Base-by-base conservation (phyloP, 1,140 invertebrate genomes). In the Drosophila virilis region DNA sequence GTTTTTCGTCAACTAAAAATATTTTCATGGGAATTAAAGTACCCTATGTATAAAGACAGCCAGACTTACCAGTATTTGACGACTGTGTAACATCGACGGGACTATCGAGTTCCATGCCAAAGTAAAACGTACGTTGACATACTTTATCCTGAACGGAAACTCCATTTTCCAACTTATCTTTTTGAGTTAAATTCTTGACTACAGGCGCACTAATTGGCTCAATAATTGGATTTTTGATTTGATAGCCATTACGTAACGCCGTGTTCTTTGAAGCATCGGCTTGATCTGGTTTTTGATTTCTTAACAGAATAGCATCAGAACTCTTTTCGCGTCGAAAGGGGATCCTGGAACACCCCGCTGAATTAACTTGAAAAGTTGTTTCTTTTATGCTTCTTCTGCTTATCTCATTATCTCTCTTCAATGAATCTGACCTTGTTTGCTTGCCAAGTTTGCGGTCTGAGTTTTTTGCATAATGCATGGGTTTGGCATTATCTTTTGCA, bases 51-150 rank as follows among this genome's bases (percentile, higher is more conserved):
- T 15, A 22, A 10, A 8, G 9, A 12, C 8, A 38, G 10, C 10
- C 6, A 43, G 6, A 45, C 57, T 48, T 33, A 70, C 67, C 59
- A 33, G 6, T 17, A n/a, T 33, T 33, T 13, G 42, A n/a, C 1
- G 22, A 10, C n/a, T 46, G 35, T 6, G 1, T 8, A 33, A 12
- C 17, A 8, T 69, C 40, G 12, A 28, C 10, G 1, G 54, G 15
- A 8, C 32, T 33, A 12, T 52, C 12, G 13, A 52, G 93, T 59
- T 95, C 94, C 95, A 96, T 96, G 12, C 96, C 96, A 80, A 96
- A 96, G 90, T 97, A 97, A 92, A 96, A 96, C 45, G 94, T 95
- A 81, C 96, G 96, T 17, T 95, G 82, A 9, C 77, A 42, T 94
- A 75, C 94, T 40, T 45, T 57, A 6, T n/a, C 40, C 32, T 52